Percentiles rank a stretch among this genome's conserved stretches.
Evolutionary conservation across 2,797 vertebrate genomes (phyloP).

Genomic region (Cossypha heuglini): DNA sequence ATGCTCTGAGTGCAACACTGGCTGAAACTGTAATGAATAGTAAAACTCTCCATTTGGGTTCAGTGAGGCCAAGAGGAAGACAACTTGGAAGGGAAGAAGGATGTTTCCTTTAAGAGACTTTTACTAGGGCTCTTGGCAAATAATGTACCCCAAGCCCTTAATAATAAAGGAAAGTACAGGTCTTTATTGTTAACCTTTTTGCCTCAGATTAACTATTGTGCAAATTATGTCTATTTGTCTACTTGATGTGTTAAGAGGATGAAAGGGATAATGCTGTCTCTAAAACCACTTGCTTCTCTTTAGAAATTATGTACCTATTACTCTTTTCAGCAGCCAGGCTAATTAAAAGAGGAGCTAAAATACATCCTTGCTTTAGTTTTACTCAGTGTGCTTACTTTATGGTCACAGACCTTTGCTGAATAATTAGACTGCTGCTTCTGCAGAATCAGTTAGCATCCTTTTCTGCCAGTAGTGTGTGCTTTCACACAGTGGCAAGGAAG

Average conservation of each 20-base stretch:
- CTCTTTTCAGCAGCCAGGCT: not conserved
- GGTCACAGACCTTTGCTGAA: not conserved
- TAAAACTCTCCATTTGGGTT: not conserved
- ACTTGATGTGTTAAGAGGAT: not conserved
- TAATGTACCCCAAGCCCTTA: not conserved
- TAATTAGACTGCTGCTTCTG: not conserved
- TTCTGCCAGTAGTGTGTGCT: not conserved
- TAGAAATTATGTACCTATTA: not conserved
- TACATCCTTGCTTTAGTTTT: not conserved
- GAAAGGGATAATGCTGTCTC: not conserved
- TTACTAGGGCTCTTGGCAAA: not conserved
- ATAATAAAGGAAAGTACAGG: not conserved
- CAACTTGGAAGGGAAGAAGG: not conserved
- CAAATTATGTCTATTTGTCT: not conserved
- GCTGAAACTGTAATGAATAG: not conserved
- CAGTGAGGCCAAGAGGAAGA: not conserved
- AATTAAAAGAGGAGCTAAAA: not conserved
- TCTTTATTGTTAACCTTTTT: not conserved
- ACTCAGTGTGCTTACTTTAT: not conserved
- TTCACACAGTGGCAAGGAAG: not conserved
- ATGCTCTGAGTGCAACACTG: not conserved
- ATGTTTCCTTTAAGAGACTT: not conserved
- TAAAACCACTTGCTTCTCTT: not conserved
- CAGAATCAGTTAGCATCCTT: not conserved
- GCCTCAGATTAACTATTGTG: not conserved